Percentiles rank a stretch among this genome's conserved stretches.
These are phyloP conservation scores for Willowsia nigromaculata DNA, from an alignment of 2,888 invertebrate species.

Conservation along the genomic window DNA sequence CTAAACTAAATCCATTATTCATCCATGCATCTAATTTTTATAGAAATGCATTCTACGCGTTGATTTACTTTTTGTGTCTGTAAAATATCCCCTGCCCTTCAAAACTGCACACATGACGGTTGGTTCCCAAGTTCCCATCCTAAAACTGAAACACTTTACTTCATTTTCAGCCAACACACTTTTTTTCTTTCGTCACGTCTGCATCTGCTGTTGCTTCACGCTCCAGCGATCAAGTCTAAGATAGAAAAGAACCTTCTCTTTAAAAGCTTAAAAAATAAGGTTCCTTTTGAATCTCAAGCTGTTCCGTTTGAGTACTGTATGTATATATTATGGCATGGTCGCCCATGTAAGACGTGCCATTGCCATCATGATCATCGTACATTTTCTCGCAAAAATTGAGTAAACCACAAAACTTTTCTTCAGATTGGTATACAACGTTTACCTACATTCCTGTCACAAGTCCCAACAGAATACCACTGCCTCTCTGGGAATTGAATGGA, in stretches of 20 bases:
- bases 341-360: neutral
- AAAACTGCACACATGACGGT: neutral
- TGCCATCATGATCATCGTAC: neutral
- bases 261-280: constrained; percentile 11
- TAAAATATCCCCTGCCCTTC: constrained; percentile 13
- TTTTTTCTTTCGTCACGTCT: constrained; percentile 12
- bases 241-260: neutral
- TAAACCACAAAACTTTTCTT: neutral
- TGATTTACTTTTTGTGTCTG: neutral
- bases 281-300: constrained; percentile 5
- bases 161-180: neutral
- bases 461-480: neutral
- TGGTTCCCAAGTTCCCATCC: neutral
- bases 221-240: constrained; percentile 21
- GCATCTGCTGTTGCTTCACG: constrained; percentile 18
- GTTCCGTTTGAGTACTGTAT: neutral
- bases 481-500: neutral
- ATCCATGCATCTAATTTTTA: neutral
- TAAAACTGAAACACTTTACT: neutral
- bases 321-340: neutral
- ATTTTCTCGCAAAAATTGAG: neutral
- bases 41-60: neutral
- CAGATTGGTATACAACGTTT: neutral
- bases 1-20: neutral
- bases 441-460: neutral